Conservation (phyloP, 1,140 invertebrate species). For the Forficula auricularia region DNA sequence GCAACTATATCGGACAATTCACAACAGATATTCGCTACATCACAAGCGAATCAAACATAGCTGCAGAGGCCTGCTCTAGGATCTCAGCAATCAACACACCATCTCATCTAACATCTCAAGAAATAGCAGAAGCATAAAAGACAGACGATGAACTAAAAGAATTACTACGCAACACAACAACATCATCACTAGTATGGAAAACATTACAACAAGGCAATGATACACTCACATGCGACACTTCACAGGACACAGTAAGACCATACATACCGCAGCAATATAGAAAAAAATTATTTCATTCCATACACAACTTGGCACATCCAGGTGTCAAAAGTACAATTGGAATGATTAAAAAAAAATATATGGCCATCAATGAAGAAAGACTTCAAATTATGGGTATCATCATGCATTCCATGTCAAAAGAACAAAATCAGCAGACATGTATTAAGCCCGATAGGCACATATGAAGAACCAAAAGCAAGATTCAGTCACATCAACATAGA, state of each 20-base stretch:
- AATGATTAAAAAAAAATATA: constrained; percentile 23
- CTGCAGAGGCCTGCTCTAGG: constrained; percentile 21
- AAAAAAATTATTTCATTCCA: constrained; percentile 13
- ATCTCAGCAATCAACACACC: neutral
- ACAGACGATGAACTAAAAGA: too few relatives aligned
- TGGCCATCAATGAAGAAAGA: constrained; percentile 20
- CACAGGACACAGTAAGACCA: constrained; percentile 11
- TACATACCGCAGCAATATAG: constrained; percentile 15
- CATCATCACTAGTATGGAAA: too few relatives aligned
- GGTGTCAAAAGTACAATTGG: constrained; percentile 14
- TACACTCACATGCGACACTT: constrained; percentile 13
- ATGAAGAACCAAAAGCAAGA: constrained; percentile 13
- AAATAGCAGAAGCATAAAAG: too few relatives aligned
- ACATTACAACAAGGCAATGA: too few relatives aligned
- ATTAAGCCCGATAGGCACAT: constrained; percentile 10
- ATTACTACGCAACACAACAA: too few relatives aligned
- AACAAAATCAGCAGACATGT: constrained; percentile 17
- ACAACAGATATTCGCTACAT: constrained; percentile 22
- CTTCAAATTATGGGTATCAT: constrained; percentile 11
- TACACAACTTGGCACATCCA: constrained; percentile 10
- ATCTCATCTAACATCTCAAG: too few relatives aligned
- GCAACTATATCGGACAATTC: constrained; percentile 25
- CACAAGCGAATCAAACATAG: constrained; percentile 20
- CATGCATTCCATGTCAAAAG: constrained; percentile 18
- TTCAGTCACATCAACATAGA: constrained; percentile 20